phyloP scores from a whole-genome alignment of 2,888 invertebrate genomes.

The Chorisops tibialis region DNA sequence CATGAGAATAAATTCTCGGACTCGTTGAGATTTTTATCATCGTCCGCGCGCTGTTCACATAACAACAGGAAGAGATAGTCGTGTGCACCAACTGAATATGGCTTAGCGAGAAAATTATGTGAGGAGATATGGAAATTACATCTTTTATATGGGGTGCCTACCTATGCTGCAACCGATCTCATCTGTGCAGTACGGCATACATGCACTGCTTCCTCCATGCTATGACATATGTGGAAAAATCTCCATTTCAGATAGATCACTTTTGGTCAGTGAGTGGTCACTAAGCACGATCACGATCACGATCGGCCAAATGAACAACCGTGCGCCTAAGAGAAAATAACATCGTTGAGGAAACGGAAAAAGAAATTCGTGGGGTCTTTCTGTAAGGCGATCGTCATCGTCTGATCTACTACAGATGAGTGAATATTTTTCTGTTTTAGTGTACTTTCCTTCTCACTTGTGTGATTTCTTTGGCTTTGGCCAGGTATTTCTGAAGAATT shows the following conservation, averaged over 20 bases:
- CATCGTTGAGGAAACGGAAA: conserved; percentile 13
- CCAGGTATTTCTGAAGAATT: conserved; percentile 31
- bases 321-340: not conserved
- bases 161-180: no score
- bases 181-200: no score
- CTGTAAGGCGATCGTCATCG: not conserved
- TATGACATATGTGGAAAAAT: no score
- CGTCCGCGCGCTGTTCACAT: no score
- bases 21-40: no score
- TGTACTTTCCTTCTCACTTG: conserved; percentile 14
- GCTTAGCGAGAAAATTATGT: no score
- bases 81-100: no score
- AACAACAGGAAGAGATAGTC: not conserved
- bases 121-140: no score
- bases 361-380: not conserved
- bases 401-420: not conserved
- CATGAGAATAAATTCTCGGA: no score
- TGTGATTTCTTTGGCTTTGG: conserved; percentile 2
- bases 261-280: conserved; percentile 5
- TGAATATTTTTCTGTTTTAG: conserved; percentile 8
- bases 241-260: not conserved
- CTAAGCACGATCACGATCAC: not conserved
- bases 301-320: not conserved
- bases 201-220: no score
- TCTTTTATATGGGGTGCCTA: no score